Evolutionary conservation across 2,797 vertebrate genomes (phyloP).

Genomic region (Prunella strophiata): DNA sequence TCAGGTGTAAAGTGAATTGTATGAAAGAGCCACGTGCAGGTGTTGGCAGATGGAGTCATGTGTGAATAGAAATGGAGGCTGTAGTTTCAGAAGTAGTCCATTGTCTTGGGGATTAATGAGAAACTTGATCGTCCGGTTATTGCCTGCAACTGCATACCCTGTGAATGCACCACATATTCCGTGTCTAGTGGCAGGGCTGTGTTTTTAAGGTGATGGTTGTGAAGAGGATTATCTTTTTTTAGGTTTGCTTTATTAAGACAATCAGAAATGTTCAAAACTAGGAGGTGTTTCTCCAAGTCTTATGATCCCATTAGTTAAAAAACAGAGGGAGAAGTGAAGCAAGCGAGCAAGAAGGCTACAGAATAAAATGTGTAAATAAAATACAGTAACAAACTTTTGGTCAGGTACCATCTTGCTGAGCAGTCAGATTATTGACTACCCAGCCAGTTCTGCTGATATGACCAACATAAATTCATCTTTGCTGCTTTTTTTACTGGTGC

Average conservation of each 20-base stretch:
- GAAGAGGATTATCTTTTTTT: constrained; percentile 29
- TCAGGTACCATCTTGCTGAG: constrained; percentile 27
- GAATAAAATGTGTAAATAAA: constrained; percentile 22
- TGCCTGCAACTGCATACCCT: not conserved
- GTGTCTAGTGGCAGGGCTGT: not conserved
- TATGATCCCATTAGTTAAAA: constrained; percentile 52
- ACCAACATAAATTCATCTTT: constrained; percentile 51
- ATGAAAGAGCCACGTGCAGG: not conserved
- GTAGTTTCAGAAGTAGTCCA: not conserved
- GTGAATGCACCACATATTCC: not conserved
- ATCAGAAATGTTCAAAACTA: constrained; percentile 42
- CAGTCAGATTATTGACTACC: constrained; percentile 46
- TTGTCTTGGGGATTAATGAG: constrained; percentile 56
- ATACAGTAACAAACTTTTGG: constrained; percentile 21
- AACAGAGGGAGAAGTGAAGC: constrained; percentile 7
- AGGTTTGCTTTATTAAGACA: constrained; percentile 49
- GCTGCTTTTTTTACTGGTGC: constrained; percentile 37
- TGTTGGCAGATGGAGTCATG: not conserved
- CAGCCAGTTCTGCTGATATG: constrained; percentile 32
- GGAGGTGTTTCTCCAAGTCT: constrained; percentile 30
- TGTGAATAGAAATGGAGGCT: not conserved
- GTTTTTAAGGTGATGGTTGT: not conserved
- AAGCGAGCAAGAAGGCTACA: constrained; percentile 15
- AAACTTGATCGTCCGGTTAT: constrained; percentile 55
- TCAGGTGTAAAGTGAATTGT: not conserved